phyloP scores from a whole-genome alignment of 2,113 vertebrate genomes.

The Ammodytes dubius region DNA sequence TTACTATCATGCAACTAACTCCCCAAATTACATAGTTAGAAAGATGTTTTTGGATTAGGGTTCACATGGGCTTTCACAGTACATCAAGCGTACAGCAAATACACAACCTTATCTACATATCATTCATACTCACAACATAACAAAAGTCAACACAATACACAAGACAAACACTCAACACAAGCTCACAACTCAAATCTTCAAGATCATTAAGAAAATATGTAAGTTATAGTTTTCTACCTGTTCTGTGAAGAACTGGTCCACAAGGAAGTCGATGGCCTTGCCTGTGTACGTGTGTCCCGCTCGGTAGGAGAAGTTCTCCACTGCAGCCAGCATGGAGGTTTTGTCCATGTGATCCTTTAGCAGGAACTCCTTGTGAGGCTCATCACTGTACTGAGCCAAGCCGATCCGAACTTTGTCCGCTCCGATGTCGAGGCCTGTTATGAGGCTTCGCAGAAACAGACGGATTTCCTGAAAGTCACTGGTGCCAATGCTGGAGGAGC shows the following conservation, averaged over 20 bases:
- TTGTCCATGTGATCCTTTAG: conserved; percentile 83
- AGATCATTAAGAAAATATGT: no score
- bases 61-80: no score
- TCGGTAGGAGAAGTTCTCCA: conserved; percentile 77
- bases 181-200: no score
- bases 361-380: conserved; percentile 80
- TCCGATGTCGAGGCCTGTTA: conserved; percentile 83
- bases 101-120: no score
- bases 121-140: no score
- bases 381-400: conserved; percentile 84
- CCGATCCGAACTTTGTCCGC: conserved; percentile 82
- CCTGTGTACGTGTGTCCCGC: conserved; percentile 82
- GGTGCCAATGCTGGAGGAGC: conserved; percentile 83
- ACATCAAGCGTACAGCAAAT: no score
- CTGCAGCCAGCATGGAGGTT: conserved; percentile 73
- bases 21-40: no score
- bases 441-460: conserved; percentile 79
- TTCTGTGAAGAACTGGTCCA: conserved; percentile 74
- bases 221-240: no score
- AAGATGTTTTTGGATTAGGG: no score
- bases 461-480: conserved; percentile 83
- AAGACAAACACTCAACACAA: no score
- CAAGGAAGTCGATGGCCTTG: conserved; percentile 84
- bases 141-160: no score
- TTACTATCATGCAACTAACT: no score